Percentiles rank a stretch among this genome's conserved stretches.
Evolutionary conservation across 37 sponge, comb jelly and placozoan species (phyloP).

Genomic region (Cladorhizidae sp.): DNA sequence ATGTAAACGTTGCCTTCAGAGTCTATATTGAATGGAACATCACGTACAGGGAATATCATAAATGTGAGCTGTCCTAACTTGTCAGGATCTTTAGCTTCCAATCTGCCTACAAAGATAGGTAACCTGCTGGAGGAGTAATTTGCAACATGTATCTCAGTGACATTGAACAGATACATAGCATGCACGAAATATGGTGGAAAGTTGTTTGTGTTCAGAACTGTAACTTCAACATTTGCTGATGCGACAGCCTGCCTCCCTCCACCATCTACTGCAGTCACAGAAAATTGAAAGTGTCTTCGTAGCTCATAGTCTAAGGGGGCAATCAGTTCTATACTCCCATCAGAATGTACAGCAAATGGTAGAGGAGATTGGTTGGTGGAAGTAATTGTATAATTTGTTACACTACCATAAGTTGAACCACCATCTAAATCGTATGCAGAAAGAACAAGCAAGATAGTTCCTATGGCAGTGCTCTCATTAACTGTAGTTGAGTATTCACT

Average conservation of each 20-base stretch:
- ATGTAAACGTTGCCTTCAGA: conserved; percentile 26
- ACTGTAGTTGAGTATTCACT: conserved; percentile 6
- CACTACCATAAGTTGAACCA: conserved; percentile 27
- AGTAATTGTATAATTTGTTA: conserved; percentile 15
- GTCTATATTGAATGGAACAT: conserved; percentile 27
- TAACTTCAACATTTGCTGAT: conserved; percentile 10
- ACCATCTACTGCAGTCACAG: conserved; percentile 50
- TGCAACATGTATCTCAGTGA: conserved; percentile 16
- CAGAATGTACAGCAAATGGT: conserved; percentile 33
- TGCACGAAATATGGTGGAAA: conserved; percentile 34
- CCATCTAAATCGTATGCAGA: conserved; percentile 51
- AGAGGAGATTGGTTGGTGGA: not conserved
- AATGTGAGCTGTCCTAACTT: not conserved
- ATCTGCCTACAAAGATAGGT: not conserved
- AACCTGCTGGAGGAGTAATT: not conserved
- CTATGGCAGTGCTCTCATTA: conserved; percentile 12
- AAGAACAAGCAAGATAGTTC: conserved; percentile 9
- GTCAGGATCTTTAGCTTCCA: conserved; percentile 37
- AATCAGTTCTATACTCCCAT: conserved; percentile 30
- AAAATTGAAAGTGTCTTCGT: conserved; percentile 18
- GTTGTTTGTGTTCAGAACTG: conserved; percentile 31
- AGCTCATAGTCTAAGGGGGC: conserved; percentile 49
- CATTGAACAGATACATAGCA: conserved; percentile 22
- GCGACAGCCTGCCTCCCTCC: conserved; percentile 28
- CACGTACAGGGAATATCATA: conserved; percentile 7